Conservation (phyloP, 2,113 vertebrate genomes). For the Pterocles gutturalis region DNA sequence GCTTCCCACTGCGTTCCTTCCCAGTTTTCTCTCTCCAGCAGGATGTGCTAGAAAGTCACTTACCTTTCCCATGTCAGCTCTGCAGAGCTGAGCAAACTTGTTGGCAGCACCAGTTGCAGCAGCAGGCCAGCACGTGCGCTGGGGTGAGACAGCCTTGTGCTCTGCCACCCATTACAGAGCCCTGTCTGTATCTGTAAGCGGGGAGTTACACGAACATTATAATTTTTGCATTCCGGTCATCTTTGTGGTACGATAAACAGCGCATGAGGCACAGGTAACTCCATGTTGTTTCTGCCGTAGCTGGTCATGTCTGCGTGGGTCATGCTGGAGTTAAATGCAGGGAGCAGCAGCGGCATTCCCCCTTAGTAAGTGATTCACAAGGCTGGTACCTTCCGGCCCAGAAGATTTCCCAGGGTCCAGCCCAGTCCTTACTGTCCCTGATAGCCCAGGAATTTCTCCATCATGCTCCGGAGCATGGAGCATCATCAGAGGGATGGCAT, state of each 20-base stretch:
- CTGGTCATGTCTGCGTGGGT: rapidly evolving
- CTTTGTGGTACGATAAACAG: not conserved
- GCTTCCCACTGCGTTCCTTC: rapidly evolving
- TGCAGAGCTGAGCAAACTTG: not conserved
- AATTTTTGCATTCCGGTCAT: conserved; percentile 43
- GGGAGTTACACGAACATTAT: not conserved
- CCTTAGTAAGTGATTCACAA: conserved; percentile 4
- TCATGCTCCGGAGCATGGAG: not conserved
- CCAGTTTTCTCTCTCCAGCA: not conserved
- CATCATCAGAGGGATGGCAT: not conserved
- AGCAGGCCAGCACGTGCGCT: rapidly evolving
- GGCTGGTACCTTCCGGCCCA: not conserved
- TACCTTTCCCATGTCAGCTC: not conserved
- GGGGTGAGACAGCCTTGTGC: not conserved
- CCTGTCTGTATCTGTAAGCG: not conserved
- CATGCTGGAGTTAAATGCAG: not conserved
- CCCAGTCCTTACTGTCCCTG: not conserved
- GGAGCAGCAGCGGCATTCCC: not conserved
- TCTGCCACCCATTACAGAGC: not conserved
- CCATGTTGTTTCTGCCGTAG: not conserved
- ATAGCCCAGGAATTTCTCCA: not conserved
- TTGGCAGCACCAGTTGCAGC: rapidly evolving
- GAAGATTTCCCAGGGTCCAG: not conserved
- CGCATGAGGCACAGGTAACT: not conserved
- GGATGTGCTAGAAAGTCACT: not conserved